These are phyloP conservation scores for Megaceryle torquata DNA, from an alignment of 2,113 vertebrate species.

Conservation along the genomic window DNA sequence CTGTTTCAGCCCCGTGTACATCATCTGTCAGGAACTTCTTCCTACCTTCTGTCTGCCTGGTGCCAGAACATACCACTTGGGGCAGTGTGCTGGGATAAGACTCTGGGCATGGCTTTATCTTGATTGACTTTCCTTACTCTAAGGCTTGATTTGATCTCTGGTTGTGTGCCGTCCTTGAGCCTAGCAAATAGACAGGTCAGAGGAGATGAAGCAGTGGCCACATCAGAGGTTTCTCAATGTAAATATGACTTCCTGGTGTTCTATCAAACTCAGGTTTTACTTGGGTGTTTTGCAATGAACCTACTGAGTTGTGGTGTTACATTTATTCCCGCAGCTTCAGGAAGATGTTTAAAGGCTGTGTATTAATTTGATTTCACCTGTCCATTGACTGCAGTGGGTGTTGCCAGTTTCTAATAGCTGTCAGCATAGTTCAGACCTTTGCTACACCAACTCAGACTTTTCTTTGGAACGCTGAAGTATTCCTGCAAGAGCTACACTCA, in stretches of 20 bases:
- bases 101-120: not conserved
- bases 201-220: not conserved
- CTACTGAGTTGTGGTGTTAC: rapidly evolving
- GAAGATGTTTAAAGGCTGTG: not conserved
- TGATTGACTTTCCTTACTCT: not conserved
- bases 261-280: not conserved
- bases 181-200: not conserved
- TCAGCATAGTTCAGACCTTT: not conserved
- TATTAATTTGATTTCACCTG: not conserved
- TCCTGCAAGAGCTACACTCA: not conserved
- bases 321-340: not conserved
- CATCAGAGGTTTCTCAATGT: not conserved
- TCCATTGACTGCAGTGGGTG: not conserved
- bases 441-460: not conserved
- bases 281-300: not conserved
- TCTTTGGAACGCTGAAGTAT: not conserved
- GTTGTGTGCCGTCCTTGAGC: not conserved
- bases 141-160: not conserved
- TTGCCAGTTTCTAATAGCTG: not conserved
- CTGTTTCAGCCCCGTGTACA: not conserved
- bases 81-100: not conserved
- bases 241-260: not conserved
- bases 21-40: not conserved
- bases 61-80: not conserved
- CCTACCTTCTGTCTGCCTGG: not conserved